Conservation (phyloP, 1,140 invertebrate species). For the Ephestia elutella region DNA sequence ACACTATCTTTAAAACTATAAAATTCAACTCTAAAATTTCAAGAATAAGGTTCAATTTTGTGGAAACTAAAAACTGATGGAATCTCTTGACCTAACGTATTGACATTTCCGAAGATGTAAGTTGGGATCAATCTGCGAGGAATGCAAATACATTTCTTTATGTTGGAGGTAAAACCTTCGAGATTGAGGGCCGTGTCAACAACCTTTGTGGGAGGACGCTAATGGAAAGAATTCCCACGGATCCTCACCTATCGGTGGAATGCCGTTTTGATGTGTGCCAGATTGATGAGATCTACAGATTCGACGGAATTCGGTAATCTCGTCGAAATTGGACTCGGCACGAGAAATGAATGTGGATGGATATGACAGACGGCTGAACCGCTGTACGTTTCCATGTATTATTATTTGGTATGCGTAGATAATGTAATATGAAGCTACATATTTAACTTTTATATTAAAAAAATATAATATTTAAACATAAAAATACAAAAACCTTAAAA, state of each 20-base stretch:
- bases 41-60: background rate
- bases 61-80: background rate
- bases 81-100: slow-evolving; percentile 44
- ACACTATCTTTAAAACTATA: slow-evolving; percentile 6
- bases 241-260: background rate
- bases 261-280: background rate
- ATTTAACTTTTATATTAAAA: no score
- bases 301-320: background rate
- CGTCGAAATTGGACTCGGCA: no score
- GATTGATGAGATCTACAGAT: slow-evolving; percentile 4
- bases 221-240: slow-evolving; percentile 37
- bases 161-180: slow-evolving; percentile 43
- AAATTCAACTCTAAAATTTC: background rate
- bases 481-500: no score
- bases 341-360: slow-evolving; percentile 12
- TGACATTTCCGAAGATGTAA: slow-evolving; percentile 38
- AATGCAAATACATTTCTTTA: slow-evolving; percentile 69
- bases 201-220: slow-evolving; percentile 50
- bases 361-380: no score
- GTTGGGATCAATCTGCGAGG: slow-evolving; percentile 48
- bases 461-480: no score
- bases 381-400: no score
- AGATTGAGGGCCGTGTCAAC: slow-evolving; percentile 45
- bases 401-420: no score
- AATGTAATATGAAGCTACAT: no score